These are phyloP conservation scores for Idaea aversata DNA, from an alignment of 2,888 invertebrate species.

Conservation along the genomic window DNA sequence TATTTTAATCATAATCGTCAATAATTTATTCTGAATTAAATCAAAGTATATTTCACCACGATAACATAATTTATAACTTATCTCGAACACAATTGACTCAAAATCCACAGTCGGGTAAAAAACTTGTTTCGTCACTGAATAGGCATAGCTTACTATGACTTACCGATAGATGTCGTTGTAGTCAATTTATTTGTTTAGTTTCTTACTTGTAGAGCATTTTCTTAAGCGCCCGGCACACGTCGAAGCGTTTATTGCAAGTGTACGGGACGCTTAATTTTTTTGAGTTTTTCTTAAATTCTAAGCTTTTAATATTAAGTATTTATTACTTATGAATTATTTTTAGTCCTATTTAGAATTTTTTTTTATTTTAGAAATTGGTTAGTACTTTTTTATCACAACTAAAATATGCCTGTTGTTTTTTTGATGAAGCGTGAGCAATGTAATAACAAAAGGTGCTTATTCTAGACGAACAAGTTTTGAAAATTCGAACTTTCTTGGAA, in stretches of 20 bases:
- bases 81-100: too few relatives aligned
- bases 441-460: too few relatives aligned
- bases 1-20: neutral
- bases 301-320: constrained; percentile 2
- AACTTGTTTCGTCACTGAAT: neutral
- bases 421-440: neutral
- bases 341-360: neutral
- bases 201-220: neutral
- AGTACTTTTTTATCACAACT: neutral
- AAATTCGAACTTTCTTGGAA: too few relatives aligned
- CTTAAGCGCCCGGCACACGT: neutral
- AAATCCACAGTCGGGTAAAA: too few relatives aligned
- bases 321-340: neutral
- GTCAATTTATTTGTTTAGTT: neutral
- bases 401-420: neutral
- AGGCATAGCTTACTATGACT: neutral
- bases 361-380: neutral
- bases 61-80: too few relatives aligned
- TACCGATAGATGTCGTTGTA: neutral
- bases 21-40: neutral
- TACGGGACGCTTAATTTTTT: too few relatives aligned
- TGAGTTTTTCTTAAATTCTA: neutral
- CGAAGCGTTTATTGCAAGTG: too few relatives aligned
- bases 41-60: too few relatives aligned
- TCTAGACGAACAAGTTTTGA: too few relatives aligned